These are phyloP conservation scores for Gastrophysa polygoni DNA, from an alignment of 2,888 invertebrate species.

Conservation along the genomic window DNA sequence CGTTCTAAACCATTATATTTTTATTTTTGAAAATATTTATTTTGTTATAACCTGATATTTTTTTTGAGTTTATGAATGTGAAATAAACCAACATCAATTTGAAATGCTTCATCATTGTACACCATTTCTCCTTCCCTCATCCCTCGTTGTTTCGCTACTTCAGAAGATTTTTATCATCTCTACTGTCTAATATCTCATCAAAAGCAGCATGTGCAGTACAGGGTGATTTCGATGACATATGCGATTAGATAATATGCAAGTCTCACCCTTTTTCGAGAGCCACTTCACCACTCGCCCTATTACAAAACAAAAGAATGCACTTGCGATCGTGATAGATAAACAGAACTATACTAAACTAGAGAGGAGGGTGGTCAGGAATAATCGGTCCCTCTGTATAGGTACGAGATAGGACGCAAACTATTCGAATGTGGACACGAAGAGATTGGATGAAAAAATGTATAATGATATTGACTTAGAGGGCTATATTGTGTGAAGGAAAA, in stretches of 20 bases:
- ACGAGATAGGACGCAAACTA: too few species aligned
- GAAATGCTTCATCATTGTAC: not conserved
- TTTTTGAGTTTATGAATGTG: conserved; percentile 43
- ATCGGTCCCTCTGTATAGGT: conserved; percentile 10
- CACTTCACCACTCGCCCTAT: conserved; percentile 40
- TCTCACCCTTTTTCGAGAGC: conserved; percentile 40
- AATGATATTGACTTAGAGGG: too few species aligned
- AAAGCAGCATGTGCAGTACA: conserved; percentile 20
- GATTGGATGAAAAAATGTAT: too few species aligned
- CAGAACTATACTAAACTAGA: conserved; percentile 31
- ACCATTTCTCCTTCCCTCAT: too few species aligned
- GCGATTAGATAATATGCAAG: conserved; percentile 42
- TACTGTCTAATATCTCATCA: not conserved
- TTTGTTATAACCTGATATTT: conserved; percentile 35
- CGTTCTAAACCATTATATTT: conserved; percentile 20
- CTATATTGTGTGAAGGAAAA: too few species aligned
- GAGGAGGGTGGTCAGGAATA: conserved; percentile 20
- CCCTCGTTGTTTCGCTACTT: too few species aligned
- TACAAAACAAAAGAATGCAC: conserved; percentile 39
- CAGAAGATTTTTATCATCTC: too few species aligned
- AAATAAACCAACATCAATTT: conserved; percentile 37
- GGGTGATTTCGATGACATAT: conserved; percentile 41
- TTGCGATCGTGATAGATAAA: conserved; percentile 49
- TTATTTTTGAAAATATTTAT: conserved; percentile 37
- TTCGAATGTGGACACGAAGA: too few species aligned